phyloP scores from a whole-genome alignment of 2,888 invertebrate species.

The Ypsolopha scabrella region DNA sequence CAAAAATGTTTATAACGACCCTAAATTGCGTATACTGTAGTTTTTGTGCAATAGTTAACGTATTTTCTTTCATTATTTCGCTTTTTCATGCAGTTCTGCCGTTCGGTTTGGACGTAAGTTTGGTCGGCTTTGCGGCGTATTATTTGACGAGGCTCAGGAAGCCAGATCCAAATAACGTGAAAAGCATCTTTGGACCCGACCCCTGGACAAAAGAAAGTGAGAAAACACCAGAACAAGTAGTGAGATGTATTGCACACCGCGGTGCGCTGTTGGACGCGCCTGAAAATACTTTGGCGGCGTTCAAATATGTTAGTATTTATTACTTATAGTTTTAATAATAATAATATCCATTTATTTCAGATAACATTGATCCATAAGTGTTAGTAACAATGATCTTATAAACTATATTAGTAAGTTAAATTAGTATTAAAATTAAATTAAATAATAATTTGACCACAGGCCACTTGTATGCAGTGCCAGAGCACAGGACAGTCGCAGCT shows the following conservation, averaged over 20 bases:
- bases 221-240: slow-evolving; percentile 47
- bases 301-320: slow-evolving; percentile 71
- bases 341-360: too few relatives aligned
- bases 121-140: slow-evolving; percentile 43
- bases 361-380: too few relatives aligned
- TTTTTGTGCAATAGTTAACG: slow-evolving; percentile 32
- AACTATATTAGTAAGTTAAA: too few relatives aligned
- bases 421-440: too few relatives aligned
- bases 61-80: slow-evolving; percentile 31
- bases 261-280: slow-evolving; percentile 83
- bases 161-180: slow-evolving; percentile 44
- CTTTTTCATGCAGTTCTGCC: slow-evolving; percentile 51
- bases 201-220: slow-evolving; percentile 51
- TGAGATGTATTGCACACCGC: slow-evolving; percentile 79
- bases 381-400: too few relatives aligned
- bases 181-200: slow-evolving; percentile 67
- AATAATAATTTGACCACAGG: too few relatives aligned
- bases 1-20: slow-evolving; percentile 40
- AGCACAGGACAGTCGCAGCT: too few relatives aligned
- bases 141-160: slow-evolving; percentile 41
- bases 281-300: slow-evolving; percentile 82
- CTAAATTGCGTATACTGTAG: slow-evolving; percentile 29
- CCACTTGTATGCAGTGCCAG: too few relatives aligned
- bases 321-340: too few relatives aligned
- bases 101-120: slow-evolving; percentile 45